Conservation (phyloP, 2,797 vertebrate species). For the Telmatherina bonti region DNA sequence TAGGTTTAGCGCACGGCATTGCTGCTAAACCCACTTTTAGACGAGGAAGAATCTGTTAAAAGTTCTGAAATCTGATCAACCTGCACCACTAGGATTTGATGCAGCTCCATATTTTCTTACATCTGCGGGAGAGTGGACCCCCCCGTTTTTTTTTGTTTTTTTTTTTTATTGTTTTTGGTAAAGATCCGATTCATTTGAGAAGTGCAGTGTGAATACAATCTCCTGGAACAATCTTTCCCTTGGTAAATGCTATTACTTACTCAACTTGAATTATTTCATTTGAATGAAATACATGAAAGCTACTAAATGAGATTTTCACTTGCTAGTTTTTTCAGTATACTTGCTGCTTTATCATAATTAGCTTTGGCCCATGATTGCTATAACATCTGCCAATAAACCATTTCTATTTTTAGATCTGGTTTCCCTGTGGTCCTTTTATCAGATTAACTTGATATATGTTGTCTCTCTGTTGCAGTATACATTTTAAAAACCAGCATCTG, state of each 20-base stretch:
- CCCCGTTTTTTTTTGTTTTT: too few species aligned
- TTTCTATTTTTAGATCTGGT: conserved; percentile 47
- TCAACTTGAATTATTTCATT: not conserved
- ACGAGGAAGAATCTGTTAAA: too few species aligned
- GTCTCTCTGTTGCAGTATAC: conserved; percentile 42
- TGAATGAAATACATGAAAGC: not conserved
- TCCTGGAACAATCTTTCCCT: too few species aligned
- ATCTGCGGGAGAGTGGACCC: too few species aligned
- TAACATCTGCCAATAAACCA: not conserved
- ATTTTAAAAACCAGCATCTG: conserved; percentile 39
- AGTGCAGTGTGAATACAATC: too few species aligned
- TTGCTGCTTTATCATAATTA: not conserved
- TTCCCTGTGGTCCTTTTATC: conserved; percentile 49
- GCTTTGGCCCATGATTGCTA: not conserved
- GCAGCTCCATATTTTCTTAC: too few species aligned
- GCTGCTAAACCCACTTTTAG: too few species aligned
- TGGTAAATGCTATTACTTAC: not conserved
- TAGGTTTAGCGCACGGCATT: too few species aligned
- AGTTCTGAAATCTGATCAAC: too few species aligned
- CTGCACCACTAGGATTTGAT: too few species aligned
- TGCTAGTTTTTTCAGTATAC: not conserved
- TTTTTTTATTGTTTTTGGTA: too few species aligned
- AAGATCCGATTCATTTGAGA: too few species aligned
- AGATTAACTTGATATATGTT: conserved; percentile 50
- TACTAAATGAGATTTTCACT: not conserved